Conservation (phyloP, 2,888 invertebrate genomes). For the Tiliacea citrago region DNA sequence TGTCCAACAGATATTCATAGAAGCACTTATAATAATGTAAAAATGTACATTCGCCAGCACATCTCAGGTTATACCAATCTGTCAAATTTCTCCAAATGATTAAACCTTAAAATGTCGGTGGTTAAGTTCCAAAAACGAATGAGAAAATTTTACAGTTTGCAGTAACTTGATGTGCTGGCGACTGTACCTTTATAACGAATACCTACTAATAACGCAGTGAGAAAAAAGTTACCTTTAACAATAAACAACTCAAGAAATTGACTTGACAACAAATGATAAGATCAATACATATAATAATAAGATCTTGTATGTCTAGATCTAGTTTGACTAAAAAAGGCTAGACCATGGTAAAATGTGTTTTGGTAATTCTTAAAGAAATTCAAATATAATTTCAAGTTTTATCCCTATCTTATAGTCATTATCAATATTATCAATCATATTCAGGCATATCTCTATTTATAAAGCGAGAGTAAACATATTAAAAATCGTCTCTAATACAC, state of each 20-base stretch:
- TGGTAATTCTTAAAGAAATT: conserved; percentile 18
- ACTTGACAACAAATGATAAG: neutral
- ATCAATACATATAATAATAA: conserved; percentile 2
- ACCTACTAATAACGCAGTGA: neutral
- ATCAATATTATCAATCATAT: conserved; percentile 12
- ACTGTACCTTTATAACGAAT: neutral
- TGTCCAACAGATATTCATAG: conserved; percentile 16
- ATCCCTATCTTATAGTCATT: conserved; percentile 13
- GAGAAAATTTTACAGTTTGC: too few relatives aligned
- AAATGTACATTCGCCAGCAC: neutral
- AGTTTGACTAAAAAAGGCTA: conserved; percentile 20
- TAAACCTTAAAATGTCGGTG: too few relatives aligned
- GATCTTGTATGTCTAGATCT: neutral
- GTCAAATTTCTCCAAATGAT: too few relatives aligned
- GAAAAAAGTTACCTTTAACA: conserved; percentile 25
- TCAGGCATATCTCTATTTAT: conserved; percentile 39
- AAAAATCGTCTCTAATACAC: neutral
- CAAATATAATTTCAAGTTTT: neutral
- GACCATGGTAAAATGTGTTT: conserved; percentile 7
- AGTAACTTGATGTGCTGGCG: too few relatives aligned
- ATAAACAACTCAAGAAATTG: conserved; percentile 4
- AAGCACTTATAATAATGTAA: neutral
- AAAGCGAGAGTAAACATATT: conserved; percentile 10
- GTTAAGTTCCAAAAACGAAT: too few relatives aligned
- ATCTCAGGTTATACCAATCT: too few relatives aligned